Evolutionary conservation across 2,888 invertebrate genomes (phyloP).

Genomic region (Microctonus brassicae): DNA sequence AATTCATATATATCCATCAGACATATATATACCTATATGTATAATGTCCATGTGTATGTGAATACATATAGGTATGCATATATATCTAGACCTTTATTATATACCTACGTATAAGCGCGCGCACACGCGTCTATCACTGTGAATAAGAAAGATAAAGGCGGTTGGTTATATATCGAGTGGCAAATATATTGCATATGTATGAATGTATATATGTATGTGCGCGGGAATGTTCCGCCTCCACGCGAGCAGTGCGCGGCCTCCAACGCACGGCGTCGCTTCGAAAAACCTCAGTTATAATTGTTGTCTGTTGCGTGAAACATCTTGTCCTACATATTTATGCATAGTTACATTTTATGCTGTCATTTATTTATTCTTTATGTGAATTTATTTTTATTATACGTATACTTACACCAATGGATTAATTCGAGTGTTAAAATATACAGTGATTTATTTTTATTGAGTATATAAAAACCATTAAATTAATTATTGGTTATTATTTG

Average conservation of each 20-base stretch:
- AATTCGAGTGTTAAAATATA: background rate
- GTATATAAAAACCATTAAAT: background rate
- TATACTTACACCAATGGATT: background rate
- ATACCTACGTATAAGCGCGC: conserved; percentile 28
- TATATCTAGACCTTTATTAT: background rate
- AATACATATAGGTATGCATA: background rate
- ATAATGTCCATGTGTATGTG: too few species aligned
- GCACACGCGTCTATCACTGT: background rate
- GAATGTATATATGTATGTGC: conserved; percentile 24
- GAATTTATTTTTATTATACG: conserved; percentile 3
- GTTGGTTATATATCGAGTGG: conserved; percentile 8
- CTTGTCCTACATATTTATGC: conserved; percentile 20
- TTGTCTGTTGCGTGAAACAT: conserved; percentile 65
- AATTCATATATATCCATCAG: background rate
- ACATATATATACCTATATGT: too few species aligned
- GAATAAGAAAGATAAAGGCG: background rate
- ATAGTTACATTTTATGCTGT: background rate
- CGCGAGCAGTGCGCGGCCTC: conserved; percentile 48
- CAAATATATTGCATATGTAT: background rate
- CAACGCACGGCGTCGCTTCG: conserved; percentile 46
- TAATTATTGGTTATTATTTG: too few species aligned
- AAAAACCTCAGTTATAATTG: conserved; percentile 71
- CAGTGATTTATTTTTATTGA: background rate
- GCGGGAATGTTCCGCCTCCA: conserved; percentile 65
- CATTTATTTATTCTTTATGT: background rate